Evolutionary conservation across 2,113 vertebrate species (phyloP), one percentile per base, ranked within the genome.

Genomic region (Uropsilus gracilis): DNA sequence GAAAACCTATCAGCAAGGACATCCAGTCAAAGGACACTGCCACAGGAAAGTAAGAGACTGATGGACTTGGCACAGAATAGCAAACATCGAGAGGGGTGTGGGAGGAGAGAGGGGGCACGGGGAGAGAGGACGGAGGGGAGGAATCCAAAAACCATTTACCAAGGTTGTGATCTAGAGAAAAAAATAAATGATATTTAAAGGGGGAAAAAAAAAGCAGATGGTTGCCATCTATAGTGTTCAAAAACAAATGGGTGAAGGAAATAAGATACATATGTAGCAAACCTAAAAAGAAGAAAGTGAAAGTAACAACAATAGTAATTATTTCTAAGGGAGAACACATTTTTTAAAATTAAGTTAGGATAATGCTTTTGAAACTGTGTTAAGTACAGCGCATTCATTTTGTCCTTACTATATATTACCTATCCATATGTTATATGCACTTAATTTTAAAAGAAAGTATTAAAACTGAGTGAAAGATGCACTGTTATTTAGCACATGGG

Each of bases 171-270:
- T n/a, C n/a, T n/a, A n/a, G n/a, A n/a, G n/a, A n/a, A n/a, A n/a
- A n/a, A n/a, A n/a, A n/a, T n/a, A n/a, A n/a, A n/a, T n/a, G n/a
- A n/a, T n/a, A n/a, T n/a, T n/a, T n/a, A n/a, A n/a, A n/a, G n/a
- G n/a, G n/a, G n/a, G n/a, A n/a, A n/a, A n/a, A n/a, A n/a, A 88
- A 64, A 73, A 32, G 72, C 11, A 95, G 44, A 89, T 93, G 71
- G 34, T 71, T 73, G 34, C 10, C 48, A 53, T 17, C 83, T 44
- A 77, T 11, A 86, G 30, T 44, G 30, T 75, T 37, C 18, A 81
- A 73, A 93, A 85, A 53, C 39, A 55, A 32, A 69, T 48, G 46
- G 53, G 20, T 1, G 18, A 7, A 7, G 53, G 20, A 7, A 20
- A 55, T 75, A 90, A 18, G 12, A 81, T 44, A 68, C 1, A 61